Conservation (phyloP, 2,888 invertebrate genomes). For the Orthonevra nobilis region DNA sequence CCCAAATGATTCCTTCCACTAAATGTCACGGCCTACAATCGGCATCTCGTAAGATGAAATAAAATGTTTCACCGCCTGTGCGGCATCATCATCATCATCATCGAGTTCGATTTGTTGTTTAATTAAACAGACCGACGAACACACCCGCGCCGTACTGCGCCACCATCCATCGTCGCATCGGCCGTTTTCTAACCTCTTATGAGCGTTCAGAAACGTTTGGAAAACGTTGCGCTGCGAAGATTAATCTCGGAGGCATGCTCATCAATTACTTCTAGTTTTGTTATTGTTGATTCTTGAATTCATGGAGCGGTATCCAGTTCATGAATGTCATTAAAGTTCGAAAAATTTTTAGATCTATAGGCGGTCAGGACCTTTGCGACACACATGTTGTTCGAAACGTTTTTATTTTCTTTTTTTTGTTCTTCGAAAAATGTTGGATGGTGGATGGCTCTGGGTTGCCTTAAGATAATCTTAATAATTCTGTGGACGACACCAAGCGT, state of each 20-base stretch:
- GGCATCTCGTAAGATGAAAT: conserved; percentile 58
- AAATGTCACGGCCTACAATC: conserved; percentile 46
- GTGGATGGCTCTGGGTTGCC: conserved; percentile 20
- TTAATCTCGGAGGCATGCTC: conserved; percentile 21
- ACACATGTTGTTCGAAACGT: conserved; percentile 4
- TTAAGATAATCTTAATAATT: conserved; percentile 49
- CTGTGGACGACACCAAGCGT: not conserved
- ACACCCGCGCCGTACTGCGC: conserved; percentile 27
- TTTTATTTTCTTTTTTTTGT: not conserved
- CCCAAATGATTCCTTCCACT: conserved; percentile 51
- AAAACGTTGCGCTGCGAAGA: conserved; percentile 6
- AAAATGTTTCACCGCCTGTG: conserved; percentile 47
- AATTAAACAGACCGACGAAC: conserved; percentile 59
- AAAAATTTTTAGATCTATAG: not conserved
- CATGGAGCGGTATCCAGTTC: conserved; percentile 1
- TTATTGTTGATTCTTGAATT: conserved; percentile 6
- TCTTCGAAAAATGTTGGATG: not conserved
- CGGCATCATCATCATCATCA: conserved; percentile 36
- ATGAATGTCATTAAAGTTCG: conserved; percentile 32
- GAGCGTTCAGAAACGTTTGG: too few species aligned
- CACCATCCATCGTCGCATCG: too few species aligned
- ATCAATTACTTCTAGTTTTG: conserved; percentile 48
- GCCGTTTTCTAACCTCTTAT: too few species aligned
- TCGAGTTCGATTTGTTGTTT: conserved; percentile 31
- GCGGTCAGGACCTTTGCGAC: conserved; percentile 16